Evolutionary conservation across 1,140 invertebrate species (phyloP).

Genomic region (Portunus trituberculatus): DNA sequence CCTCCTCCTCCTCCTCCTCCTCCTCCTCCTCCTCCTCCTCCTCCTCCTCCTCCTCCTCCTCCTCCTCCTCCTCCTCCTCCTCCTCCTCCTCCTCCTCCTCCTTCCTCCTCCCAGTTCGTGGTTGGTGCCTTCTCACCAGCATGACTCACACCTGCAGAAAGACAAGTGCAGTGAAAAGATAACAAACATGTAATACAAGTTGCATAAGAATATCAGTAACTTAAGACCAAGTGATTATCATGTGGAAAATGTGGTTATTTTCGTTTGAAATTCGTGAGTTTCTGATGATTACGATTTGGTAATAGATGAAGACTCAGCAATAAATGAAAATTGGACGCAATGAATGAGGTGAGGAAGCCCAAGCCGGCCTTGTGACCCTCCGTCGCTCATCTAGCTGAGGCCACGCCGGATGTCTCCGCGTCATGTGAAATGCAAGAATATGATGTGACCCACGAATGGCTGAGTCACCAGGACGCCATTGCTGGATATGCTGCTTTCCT

Average conservation of each 20-base stretch:
- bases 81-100: no score
- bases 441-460: neutral
- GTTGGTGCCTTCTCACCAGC: neutral
- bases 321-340: neutral
- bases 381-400: neutral
- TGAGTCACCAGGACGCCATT: neutral
- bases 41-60: neutral
- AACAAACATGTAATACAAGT: neutral
- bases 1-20: neutral
- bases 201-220: neutral
- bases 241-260: neutral
- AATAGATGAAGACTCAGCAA: neutral
- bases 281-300: neutral
- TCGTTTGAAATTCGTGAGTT: neutral
- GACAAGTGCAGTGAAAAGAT: neutral
- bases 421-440: neutral
- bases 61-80: neutral
- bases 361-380: neutral
- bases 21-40: neutral
- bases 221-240: neutral
- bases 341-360: neutral
- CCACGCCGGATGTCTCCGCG: neutral
- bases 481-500: neutral
- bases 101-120: neutral
- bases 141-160: slow-evolving; percentile 9